These are phyloP conservation scores for Eupithecia abbreviata DNA, from an alignment of 2,888 invertebrate genomes.

Conservation along the genomic window DNA sequence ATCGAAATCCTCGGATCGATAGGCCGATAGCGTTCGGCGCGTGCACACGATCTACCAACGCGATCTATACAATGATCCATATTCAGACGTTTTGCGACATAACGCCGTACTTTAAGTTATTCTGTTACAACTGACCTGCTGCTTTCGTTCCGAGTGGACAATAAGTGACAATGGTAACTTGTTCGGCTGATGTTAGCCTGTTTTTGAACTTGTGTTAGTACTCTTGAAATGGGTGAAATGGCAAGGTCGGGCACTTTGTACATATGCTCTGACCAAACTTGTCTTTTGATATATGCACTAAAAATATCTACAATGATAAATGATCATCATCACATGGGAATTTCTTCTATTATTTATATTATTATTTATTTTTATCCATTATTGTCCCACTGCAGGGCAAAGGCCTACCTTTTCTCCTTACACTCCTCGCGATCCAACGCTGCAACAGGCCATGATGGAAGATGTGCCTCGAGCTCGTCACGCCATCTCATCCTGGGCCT, in stretches of 20 bases:
- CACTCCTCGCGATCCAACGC: no score
- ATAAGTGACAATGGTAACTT: constrained; percentile 44
- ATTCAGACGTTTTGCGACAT: constrained; percentile 67
- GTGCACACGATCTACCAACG: constrained; percentile 61
- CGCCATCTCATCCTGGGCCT: no score
- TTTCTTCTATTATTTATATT: no score
- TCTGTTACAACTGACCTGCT: constrained; percentile 31
- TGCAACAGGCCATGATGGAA: no score
- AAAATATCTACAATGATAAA: not conserved
- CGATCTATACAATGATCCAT: constrained; percentile 50
- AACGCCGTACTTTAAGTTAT: constrained; percentile 22
- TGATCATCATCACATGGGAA: not conserved
- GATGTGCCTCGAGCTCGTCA: no score
- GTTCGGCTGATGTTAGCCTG: constrained; percentile 36
- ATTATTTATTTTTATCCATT: no score
- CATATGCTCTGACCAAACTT: not conserved
- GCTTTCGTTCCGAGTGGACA: constrained; percentile 54
- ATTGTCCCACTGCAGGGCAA: no score
- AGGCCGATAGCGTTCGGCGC: constrained; percentile 38
- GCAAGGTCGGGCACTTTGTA: not conserved
- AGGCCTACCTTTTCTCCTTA: no score
- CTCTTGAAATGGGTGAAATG: not conserved
- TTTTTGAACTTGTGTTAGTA: constrained; percentile 26
- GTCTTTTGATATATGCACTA: not conserved
- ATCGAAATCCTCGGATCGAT: constrained; percentile 21